phyloP scores from a whole-genome alignment of 2,797 vertebrate genomes.

The Momotus momota region DNA sequence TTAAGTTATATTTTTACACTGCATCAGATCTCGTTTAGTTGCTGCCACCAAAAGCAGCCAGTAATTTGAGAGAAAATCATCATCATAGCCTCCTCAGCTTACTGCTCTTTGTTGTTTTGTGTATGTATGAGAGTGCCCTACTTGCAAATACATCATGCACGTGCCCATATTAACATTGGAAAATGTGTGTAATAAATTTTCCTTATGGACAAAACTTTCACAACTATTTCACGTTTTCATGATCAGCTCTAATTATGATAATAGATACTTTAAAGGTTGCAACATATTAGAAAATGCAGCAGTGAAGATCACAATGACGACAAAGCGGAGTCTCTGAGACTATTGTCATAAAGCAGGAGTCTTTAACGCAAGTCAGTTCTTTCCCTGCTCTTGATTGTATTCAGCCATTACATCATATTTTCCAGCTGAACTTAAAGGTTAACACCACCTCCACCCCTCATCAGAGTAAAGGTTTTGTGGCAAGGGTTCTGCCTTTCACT shows the following conservation, averaged over 20 bases:
- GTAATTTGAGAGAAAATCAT: background rate
- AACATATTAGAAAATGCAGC: background rate
- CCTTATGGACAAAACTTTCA: background rate
- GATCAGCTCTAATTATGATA: background rate
- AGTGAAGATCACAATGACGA: background rate
- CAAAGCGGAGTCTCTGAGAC: accelerated
- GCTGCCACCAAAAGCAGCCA: background rate
- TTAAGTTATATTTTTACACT: background rate
- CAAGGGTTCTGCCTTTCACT: background rate
- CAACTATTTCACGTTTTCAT: background rate
- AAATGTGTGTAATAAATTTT: background rate
- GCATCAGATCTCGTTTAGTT: background rate
- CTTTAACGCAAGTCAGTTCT: background rate
- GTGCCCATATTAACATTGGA: background rate
- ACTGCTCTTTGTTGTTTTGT: background rate
- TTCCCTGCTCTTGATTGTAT: background rate
- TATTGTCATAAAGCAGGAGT: background rate
- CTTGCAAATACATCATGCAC: background rate
- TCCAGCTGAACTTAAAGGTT: background rate
- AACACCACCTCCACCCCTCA: background rate
- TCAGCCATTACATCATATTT: background rate
- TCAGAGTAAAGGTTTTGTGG: background rate
- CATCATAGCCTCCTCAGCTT: background rate
- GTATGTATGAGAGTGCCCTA: background rate
- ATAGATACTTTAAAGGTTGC: background rate